Base-by-base conservation (phyloP, 2,888 invertebrate genomes). In the Panorpa germanica region DNA sequence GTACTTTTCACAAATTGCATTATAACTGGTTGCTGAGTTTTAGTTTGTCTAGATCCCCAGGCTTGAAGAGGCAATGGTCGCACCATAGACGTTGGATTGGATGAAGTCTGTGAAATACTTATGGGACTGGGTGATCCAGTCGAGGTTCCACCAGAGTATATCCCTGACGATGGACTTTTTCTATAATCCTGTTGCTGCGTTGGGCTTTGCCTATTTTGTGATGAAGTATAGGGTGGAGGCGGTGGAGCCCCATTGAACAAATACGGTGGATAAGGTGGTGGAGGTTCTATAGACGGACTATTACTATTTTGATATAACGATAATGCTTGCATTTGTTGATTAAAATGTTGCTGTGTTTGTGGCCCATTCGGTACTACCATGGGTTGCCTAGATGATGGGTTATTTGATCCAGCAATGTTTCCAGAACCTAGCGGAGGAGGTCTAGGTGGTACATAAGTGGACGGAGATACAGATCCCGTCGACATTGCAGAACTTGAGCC, bases 1-100 rank as follows among this genome's bases (percentile, higher is more conserved):
- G 88, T 88, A 57, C 88, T 88, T 52, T 86, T 86, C 12, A 93
- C 93, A 18, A 86, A 85, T 51, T 91, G 90, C 88, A 91, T 93
- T 38, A 93, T 90, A 39, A 93, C 83, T 5, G 90, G 88, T 28
- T 86, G 80, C 46, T 88, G 88, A 12, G 86, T 76, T 45, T 78
- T 82, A 21, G 85, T 75, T 52, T 90, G 90, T 28, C 80, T 61
- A 10, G 32, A 28, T 33, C 77, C 75, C 73, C 86, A 81, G 26
- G 82, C 77, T 49, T 75, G 76, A 32, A 81, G 59, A 4, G 88
- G 82, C 37, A 82, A 76, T 4, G 83, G 81, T 39, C 81, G 63
- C 23, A 75, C 68, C 65, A 75, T 69, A 4, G 64, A 55, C 29
- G 67, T 63, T 28, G 70, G 66, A 17, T 70, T 60, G 11, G 65